Base-by-base conservation (phyloP, 1,140 invertebrate species). In the Halictus rubicundus region DNA sequence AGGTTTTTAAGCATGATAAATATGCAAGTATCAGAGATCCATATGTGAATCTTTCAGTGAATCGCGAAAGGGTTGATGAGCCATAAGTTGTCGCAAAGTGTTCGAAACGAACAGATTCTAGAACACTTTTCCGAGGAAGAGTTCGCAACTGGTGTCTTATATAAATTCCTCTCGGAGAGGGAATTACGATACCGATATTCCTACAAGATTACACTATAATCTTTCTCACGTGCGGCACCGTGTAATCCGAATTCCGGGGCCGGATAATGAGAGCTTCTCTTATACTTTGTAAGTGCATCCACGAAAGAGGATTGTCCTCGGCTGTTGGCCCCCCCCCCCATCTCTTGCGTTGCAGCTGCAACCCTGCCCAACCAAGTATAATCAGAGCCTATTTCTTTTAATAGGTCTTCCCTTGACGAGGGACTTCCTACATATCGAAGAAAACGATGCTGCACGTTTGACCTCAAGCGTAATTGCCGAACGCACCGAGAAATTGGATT, bases 341-440 rank as follows among this genome's bases (percentile, higher is more conserved):
- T 21, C 60, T 21, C 63, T 66, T 42, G 21, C 64, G 64, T 12
- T 6, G 64, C 64, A 66, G 64, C 64, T 66, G 64, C 64, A 46
- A 42, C 39, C 39, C n/a, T 46, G 1, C 14, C 16, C 60, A 14
- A 42, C 12, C 39, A 39, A 66, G 64, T 66, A 25, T 66, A 66
- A 66, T 66, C 64, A 66, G 39, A 66, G 64, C 39, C 39, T 66
- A 66, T 66, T 66, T 46, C 64, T 66, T 66, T 66, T 66, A 66
- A 66, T 46, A 66, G 64, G 64, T 25, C 64, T n/a, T 66, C 64
- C 64, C 39, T 16, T 23, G 10, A 39, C n/a, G 37, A 66, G 39
- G 39, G 39, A 66, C 64, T 66, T 66, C 64, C 39, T 66, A 66
- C 64, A 66, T 66, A 66, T 66, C 39, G 64, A 66, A 42, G 39